Evolutionary conservation across 2,888 invertebrate species (phyloP), one percentile per base, ranked within the genome.

Genomic region (Drosophila paranaensis): DNA sequence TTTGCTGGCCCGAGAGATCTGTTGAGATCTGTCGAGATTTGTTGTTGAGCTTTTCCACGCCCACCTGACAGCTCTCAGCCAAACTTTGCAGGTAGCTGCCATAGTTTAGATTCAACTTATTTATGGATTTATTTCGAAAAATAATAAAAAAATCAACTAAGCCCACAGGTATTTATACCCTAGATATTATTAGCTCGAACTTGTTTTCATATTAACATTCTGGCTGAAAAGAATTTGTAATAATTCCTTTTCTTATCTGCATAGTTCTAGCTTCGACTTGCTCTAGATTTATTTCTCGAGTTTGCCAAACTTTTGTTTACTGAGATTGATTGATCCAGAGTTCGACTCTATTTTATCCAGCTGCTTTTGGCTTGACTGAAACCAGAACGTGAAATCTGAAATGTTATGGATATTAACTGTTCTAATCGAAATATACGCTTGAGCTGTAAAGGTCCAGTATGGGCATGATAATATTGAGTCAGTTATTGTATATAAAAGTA

Each of bases 71-170:
- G 51, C 69, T 58, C 64, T 60, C 50, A 53, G 71, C 48, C 20
- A 33, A 33, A 30, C 45, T 13, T 64, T 58, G 56, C 80, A 73
- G 81, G 82, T 85, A 82, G 81, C 78, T 70, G 69, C 53, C 61
- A 66, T 71, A 61, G 53, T 71, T 68, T 62, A 65, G 74, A 66
- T 64, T 46, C 53, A 50, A 51, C 30, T 60, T 80, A 80, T 81
- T 81, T 83, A 74, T 86, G 74, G 64, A 66, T 57, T 56, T 72
- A 66, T 46, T 64, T 53, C 55, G 57, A 55, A 48, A 48, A 58
- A 48, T 6, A 13, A 51, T n/a, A n/a, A 43, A 48, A 57, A 48
- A n/a, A n/a, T 14, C 14, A 37, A 35, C 16, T 25, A 27, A 53
- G 30, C 20, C 43, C 64, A 55, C 55, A 56, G 46, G 20, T 42